phyloP scores from a whole-genome alignment of 2,888 invertebrate species.

The Eueremaeus valkanovi region DNA sequence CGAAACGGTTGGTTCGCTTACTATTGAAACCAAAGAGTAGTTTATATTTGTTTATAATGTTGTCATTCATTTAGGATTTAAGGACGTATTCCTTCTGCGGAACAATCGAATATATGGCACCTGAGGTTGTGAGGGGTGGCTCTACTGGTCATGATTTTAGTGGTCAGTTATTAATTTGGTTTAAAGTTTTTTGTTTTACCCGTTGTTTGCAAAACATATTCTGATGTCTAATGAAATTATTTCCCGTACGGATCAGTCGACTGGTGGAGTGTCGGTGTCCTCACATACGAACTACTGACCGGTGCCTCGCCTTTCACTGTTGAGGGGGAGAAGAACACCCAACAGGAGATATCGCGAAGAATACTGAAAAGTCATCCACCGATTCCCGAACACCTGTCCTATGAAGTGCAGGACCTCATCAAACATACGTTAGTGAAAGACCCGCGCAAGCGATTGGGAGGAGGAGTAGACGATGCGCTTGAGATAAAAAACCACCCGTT shows the following conservation, averaged over 20 bases:
- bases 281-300: conserved; percentile 91
- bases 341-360: conserved; percentile 87
- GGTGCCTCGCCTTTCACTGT: conserved; percentile 97
- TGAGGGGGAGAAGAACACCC: conserved; percentile 86
- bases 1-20: conserved; percentile 61
- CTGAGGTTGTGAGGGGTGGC: conserved; percentile 72
- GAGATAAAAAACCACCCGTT: conserved; percentile 87
- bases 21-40: not conserved
- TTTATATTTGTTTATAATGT: not conserved
- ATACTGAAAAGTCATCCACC: conserved; percentile 85
- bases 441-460: conserved; percentile 78
- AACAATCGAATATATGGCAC: conserved; percentile 98
- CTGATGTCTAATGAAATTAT: conserved; percentile 26
- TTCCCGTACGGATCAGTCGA: conserved; percentile 63
- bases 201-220: not conserved
- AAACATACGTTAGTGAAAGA: conserved; percentile 80
- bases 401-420: conserved; percentile 71
- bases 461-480: conserved; percentile 74
- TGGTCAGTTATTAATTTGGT: conserved; percentile 58
- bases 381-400: conserved; percentile 75
- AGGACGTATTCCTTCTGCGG: conserved; percentile 96
- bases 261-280: conserved; percentile 98
- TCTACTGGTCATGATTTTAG: conserved; percentile 90
- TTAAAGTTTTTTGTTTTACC: not conserved
- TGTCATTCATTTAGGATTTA: conserved; percentile 57